phyloP scores from a whole-genome alignment of 2,888 invertebrate species.

The Drosophila setosimentum region DNA sequence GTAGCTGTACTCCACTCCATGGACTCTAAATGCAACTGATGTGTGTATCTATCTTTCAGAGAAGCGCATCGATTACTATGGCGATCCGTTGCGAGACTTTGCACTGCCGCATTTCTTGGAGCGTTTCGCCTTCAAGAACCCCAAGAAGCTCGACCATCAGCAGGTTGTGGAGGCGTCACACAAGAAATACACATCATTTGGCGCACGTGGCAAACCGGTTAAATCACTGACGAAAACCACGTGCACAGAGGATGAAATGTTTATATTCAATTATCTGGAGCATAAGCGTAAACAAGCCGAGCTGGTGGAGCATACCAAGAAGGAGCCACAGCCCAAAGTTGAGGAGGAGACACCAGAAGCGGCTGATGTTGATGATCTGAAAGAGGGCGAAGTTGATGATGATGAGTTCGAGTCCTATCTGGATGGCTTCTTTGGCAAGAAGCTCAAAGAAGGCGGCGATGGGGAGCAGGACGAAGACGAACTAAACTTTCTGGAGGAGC shows the following conservation, averaged over 20 bases:
- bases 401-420: constrained; percentile 87
- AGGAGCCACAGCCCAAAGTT: constrained; percentile 82
- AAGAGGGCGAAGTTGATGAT: constrained; percentile 89
- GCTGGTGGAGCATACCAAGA: constrained; percentile 52
- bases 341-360: constrained; percentile 77
- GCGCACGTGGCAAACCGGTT: constrained; percentile 90
- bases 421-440: constrained; percentile 85
- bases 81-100: constrained; percentile 97
- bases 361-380: constrained; percentile 86
- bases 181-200: constrained; percentile 90
- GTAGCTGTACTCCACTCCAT: constrained; percentile 46
- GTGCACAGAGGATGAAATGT: constrained; percentile 95
- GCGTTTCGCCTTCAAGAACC: constrained; percentile 97
- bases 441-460: constrained; percentile 87
- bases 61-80: constrained; percentile 92
- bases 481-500: constrained; percentile 89
- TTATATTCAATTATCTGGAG: constrained; percentile 87
- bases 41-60: constrained; percentile 84
- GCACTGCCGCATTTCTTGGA: constrained; percentile 96
- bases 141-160: constrained; percentile 87
- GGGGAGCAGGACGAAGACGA: constrained; percentile 87
- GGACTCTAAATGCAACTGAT: not conserved
- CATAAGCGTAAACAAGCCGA: constrained; percentile 85
- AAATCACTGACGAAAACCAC: constrained; percentile 89
- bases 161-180: constrained; percentile 84